phyloP scores from a whole-genome alignment of 2,888 invertebrate genomes.

The Himalopsyche kuldschensis region DNA sequence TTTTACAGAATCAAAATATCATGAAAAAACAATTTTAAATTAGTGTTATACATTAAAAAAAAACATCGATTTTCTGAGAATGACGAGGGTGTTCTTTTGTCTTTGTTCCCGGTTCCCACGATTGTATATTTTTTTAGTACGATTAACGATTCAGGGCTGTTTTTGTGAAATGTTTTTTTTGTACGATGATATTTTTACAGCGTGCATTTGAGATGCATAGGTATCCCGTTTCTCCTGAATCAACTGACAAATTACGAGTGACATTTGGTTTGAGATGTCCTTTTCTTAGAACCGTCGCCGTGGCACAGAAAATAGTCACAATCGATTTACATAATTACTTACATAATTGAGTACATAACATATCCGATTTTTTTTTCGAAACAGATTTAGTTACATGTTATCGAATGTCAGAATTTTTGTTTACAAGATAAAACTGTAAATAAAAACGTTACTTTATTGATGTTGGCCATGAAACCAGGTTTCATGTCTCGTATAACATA shows the following conservation, averaged over 20 bases:
- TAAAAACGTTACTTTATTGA: background rate
- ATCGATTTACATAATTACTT: background rate
- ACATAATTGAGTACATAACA: background rate
- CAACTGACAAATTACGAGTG: background rate
- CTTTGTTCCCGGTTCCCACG: background rate
- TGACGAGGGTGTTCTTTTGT: background rate
- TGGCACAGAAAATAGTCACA: background rate
- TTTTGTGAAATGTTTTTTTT: background rate
- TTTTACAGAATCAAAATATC: background rate
- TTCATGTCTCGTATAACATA: no score
- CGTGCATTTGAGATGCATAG: background rate
- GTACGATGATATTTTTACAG: background rate
- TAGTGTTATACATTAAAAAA: background rate
- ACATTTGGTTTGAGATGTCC: background rate
- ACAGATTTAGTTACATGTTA: background rate
- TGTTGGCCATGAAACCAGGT: background rate
- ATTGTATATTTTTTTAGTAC: background rate
- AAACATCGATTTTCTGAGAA: background rate
- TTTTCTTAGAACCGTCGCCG: background rate
- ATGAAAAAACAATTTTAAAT: background rate
- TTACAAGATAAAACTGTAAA: background rate
- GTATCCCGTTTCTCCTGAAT: background rate
- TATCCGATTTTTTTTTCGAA: background rate
- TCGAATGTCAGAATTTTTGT: background rate
- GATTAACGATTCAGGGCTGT: background rate